These are phyloP conservation scores for Larimichthys crocea DNA, from an alignment of 2,113 vertebrate species.

Conservation along the genomic window DNA sequence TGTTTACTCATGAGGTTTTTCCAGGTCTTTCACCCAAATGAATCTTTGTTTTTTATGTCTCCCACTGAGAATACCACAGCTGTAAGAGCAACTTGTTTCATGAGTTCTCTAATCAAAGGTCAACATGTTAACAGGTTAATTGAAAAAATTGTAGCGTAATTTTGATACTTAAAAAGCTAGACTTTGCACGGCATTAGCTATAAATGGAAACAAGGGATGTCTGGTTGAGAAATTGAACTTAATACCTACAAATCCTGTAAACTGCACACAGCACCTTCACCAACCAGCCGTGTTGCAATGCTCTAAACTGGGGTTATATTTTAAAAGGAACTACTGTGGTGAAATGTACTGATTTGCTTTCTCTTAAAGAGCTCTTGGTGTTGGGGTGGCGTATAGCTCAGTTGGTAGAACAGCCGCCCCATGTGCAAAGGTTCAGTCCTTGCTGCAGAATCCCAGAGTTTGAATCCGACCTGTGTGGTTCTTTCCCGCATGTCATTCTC, in stretches of 20 bases:
- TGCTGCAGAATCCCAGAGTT: too few relatives aligned
- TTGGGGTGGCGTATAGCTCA: too few relatives aligned
- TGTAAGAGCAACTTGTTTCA: background rate
- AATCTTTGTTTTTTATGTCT: constrained; percentile 18
- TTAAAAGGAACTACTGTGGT: background rate
- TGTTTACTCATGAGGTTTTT: constrained; percentile 43
- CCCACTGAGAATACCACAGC: background rate
- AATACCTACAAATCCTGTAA: constrained; percentile 14
- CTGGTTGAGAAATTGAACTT: constrained; percentile 14
- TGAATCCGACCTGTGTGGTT: too few relatives aligned
- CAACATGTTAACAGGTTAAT: background rate
- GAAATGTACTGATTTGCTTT: background rate
- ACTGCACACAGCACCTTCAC: background rate
- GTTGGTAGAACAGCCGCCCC: too few relatives aligned
- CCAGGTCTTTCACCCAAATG: constrained; percentile 6
- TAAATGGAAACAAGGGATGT: background rate
- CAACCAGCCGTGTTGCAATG: constrained; percentile 10
- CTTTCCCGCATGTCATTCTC: too few relatives aligned
- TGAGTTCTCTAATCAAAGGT: background rate
- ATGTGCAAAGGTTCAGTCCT: too few relatives aligned
- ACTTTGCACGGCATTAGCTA: background rate
- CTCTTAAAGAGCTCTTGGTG: background rate
- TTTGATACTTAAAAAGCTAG: background rate
- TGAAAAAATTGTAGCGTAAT: background rate
- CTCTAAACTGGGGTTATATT: background rate